phyloP scores from a whole-genome alignment of 2,797 vertebrate genomes.

The Chiloscyllium punctatum region DNA sequence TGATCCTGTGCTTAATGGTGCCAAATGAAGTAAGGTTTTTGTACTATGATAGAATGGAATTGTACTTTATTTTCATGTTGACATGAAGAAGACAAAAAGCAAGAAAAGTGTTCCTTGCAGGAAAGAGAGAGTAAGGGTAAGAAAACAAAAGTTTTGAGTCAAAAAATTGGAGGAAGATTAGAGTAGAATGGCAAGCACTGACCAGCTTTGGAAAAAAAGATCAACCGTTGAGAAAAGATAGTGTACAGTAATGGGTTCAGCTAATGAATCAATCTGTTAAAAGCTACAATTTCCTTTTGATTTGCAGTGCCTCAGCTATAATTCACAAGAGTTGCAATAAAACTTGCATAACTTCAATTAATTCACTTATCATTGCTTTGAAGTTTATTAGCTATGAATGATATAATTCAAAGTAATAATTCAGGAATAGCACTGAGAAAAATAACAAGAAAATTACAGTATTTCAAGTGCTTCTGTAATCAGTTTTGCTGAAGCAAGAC shows the following conservation, averaged over 20 bases:
- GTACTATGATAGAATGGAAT: background rate
- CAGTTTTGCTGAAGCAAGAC: constrained; percentile 8
- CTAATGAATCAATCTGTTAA: constrained; percentile 26
- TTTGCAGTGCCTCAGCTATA: background rate
- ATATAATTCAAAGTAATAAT: constrained; percentile 13
- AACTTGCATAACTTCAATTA: constrained; percentile 26
- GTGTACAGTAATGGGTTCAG: background rate
- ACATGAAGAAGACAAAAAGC: background rate
- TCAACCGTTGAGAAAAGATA: background rate
- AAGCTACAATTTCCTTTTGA: background rate
- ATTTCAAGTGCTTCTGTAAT: background rate
- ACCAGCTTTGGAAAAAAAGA: background rate
- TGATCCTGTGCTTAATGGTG: background rate
- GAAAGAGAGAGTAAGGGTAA: background rate
- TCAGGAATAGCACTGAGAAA: background rate
- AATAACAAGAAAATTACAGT: background rate
- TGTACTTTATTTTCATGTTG: background rate
- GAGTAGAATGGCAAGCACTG: background rate
- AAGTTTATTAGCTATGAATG: constrained; percentile 3
- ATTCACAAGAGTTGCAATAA: constrained; percentile 12
- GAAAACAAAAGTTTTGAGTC: background rate
- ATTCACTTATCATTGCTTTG: constrained; percentile 11
- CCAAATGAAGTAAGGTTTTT: background rate
- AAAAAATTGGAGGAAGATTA: background rate
- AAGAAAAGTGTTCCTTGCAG: too few relatives aligned